Conservation (phyloP, 2,113 vertebrate species). For the Phalacrocorax brasilianus region DNA sequence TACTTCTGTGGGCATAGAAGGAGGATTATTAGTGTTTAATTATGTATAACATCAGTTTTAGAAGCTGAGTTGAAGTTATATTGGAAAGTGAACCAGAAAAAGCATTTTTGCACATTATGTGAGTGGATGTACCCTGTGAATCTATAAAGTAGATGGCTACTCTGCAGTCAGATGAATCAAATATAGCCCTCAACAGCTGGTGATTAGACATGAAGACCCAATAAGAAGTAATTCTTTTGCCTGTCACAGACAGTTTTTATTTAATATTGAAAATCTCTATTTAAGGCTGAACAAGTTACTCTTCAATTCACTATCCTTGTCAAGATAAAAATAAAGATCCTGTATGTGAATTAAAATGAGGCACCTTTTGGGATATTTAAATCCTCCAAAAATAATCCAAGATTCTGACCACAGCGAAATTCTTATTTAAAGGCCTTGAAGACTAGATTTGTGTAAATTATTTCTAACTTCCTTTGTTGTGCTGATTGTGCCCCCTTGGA, state of each 20-base stretch:
- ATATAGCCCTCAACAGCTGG: background rate
- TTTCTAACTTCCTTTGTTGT: background rate
- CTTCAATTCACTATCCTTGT: background rate
- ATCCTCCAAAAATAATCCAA: constrained; percentile 49
- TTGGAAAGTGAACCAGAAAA: background rate
- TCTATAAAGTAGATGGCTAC: background rate
- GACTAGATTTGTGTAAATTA: constrained; percentile 4
- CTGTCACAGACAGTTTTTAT: background rate
- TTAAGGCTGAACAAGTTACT: background rate
- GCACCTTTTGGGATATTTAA: constrained; percentile 7
- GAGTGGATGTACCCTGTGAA: background rate
- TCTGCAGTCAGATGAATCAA: background rate
- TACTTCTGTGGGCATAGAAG: background rate
- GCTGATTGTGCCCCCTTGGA: background rate
- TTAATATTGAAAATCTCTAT: constrained; percentile 16
- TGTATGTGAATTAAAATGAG: background rate
- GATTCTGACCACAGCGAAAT: constrained; percentile 43
- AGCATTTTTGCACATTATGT: background rate
- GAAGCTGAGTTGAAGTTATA: background rate
- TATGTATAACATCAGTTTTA: background rate
- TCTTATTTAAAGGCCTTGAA: constrained; percentile 55
- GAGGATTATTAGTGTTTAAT: background rate
- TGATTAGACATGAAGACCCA: background rate
- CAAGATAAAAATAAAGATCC: background rate
- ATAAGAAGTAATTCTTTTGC: background rate